phyloP scores from a whole-genome alignment of 2,113 vertebrate species.

The Procavia capensis region DNA sequence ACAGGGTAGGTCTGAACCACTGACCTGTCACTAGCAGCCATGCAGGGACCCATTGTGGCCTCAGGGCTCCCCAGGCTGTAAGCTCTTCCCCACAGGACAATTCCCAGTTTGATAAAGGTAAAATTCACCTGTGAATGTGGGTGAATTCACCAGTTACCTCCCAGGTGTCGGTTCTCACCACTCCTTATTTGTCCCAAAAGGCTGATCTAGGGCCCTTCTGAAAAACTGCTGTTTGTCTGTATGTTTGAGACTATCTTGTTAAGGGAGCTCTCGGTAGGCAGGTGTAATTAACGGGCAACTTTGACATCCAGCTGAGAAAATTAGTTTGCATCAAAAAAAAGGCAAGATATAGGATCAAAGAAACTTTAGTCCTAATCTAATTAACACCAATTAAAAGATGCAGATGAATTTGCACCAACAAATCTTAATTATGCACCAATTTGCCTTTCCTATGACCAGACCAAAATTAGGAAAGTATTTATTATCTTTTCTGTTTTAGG shows the following conservation, averaged over 20 bases:
- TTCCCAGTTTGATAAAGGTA: neutral
- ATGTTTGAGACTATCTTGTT: conserved; percentile 61
- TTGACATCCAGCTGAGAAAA: conserved; percentile 91
- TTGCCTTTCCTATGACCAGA: conserved; percentile 87
- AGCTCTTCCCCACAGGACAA: neutral
- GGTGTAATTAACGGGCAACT: conserved; percentile 93
- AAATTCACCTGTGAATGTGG: conserved; percentile 24
- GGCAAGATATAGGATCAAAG: conserved; percentile 89
- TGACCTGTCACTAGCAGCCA: neutral
- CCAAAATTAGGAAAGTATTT: conserved; percentile 78
- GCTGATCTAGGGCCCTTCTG: neutral
- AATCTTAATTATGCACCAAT: conserved; percentile 94
- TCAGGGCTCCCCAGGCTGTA: neutral
- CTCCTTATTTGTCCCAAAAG: conserved; percentile 58
- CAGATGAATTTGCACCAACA: conserved; percentile 90
- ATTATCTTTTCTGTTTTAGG: conserved; percentile 82
- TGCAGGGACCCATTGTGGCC: neutral
- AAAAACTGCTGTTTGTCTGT: conserved; percentile 50
- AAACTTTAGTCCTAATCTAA: conserved; percentile 93
- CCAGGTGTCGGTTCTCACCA: conserved; percentile 54
- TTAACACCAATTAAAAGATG: conserved; percentile 96
- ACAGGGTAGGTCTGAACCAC: neutral
- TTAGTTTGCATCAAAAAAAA: conserved; percentile 93
- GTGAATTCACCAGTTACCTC: conserved; percentile 40
- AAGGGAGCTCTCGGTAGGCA: conserved; percentile 86